Percentiles rank a stretch among this genome's conserved stretches.
phyloP scores from a whole-genome alignment of 92 coral and sea anemone genomes.

The Zoanthus solanderi region DNA sequence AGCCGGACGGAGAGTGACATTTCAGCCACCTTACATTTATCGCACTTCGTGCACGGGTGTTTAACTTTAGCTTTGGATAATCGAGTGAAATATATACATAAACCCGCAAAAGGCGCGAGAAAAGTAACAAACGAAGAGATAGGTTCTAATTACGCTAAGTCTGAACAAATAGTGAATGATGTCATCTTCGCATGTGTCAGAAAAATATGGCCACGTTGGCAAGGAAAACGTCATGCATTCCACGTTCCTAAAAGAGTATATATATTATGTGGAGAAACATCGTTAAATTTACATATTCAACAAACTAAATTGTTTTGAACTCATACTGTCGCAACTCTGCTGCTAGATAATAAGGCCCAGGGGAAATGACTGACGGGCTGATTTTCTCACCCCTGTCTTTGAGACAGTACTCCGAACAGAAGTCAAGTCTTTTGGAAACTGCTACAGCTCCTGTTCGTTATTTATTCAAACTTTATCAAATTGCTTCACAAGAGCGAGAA shows the following conservation, averaged over 20 bases:
- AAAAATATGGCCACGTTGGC: constrained; percentile 43
- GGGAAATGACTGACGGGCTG: constrained; percentile 15
- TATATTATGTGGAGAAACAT: constrained; percentile 17
- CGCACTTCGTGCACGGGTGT: too few species aligned
- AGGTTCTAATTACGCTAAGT: too few species aligned
- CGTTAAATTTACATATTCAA: background rate
- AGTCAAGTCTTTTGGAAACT: constrained; percentile 60
- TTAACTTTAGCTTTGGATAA: too few species aligned
- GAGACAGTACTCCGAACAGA: constrained; percentile 41
- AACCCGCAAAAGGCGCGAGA: too few species aligned
- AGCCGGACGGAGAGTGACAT: too few species aligned
- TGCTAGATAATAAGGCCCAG: background rate
- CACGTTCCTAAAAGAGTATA: background rate
- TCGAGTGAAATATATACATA: too few species aligned
- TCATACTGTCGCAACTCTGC: background rate
- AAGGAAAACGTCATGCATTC: constrained; percentile 9
- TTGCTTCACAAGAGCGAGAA: constrained; percentile 71
- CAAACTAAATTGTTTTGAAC: background rate
- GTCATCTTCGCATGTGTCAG: background rate
- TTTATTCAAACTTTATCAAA: constrained; percentile 76
- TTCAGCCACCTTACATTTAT: too few species aligned
- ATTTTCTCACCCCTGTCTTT: constrained; percentile 18
- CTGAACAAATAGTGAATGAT: constrained; percentile 16
- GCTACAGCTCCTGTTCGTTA: constrained; percentile 74
- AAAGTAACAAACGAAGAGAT: too few species aligned